phyloP scores from a whole-genome alignment of 2,888 invertebrate species.

The Alitta virens region DNA sequence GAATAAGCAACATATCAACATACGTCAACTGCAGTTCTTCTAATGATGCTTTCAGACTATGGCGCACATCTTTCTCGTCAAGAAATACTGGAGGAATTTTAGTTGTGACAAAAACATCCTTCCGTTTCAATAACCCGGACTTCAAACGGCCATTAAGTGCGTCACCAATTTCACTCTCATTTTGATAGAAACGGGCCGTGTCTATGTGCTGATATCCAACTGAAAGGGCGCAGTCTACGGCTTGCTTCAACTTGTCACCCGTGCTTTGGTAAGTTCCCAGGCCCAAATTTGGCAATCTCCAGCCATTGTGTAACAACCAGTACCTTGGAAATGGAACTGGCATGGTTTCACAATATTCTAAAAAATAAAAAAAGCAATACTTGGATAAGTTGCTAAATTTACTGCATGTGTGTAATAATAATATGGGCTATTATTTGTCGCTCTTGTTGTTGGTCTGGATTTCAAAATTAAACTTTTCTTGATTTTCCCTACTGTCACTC shows the following conservation, averaged over 20 bases:
- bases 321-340: too few relatives aligned
- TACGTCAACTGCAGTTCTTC: constrained; percentile 1
- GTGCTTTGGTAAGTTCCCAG: constrained; percentile 1
- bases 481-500: too few relatives aligned
- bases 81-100: constrained; percentile 11
- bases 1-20: constrained; percentile 9
- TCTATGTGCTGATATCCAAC: constrained; percentile 13
- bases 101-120: constrained; percentile 10
- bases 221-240: constrained; percentile 2
- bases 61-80: background rate
- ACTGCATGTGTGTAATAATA: too few relatives aligned
- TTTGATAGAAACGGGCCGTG: constrained; percentile 3
- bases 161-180: background rate
- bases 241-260: background rate
- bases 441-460: too few relatives aligned
- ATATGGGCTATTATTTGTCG: too few relatives aligned
- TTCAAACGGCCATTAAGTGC: background rate
- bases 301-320: background rate
- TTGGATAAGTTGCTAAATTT: too few relatives aligned
- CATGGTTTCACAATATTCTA: too few relatives aligned
- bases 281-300: constrained; percentile 3
- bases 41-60: background rate
- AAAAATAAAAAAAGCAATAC: too few relatives aligned
- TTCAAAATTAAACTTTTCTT: too few relatives aligned
- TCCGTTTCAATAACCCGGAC: background rate